phyloP scores from a whole-genome alignment of 2,113 vertebrate species.

The Girardinichthys multiradiatus region DNA sequence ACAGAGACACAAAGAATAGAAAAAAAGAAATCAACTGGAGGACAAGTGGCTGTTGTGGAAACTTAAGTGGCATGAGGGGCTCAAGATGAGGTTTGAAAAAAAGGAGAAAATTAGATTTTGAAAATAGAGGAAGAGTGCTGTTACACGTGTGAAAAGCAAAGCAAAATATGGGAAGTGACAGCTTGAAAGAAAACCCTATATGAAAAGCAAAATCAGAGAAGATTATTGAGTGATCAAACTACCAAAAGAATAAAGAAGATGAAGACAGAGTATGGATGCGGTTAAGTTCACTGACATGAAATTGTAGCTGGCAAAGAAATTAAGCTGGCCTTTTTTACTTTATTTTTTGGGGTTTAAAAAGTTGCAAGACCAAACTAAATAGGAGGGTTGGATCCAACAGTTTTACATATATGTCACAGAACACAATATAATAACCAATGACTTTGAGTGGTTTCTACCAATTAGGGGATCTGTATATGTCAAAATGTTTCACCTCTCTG shows the following conservation, averaged over 20 bases:
- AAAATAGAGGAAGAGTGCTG: constrained; percentile 6
- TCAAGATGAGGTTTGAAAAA: constrained; percentile 22
- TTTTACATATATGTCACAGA: too few relatives aligned
- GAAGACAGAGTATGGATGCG: constrained; percentile 38
- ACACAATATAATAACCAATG: too few relatives aligned
- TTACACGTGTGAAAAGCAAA: constrained; percentile 29
- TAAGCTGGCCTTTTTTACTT: not conserved
- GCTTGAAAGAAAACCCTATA: constrained; percentile 33
- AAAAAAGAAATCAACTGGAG: constrained; percentile 13
- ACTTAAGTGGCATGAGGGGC: constrained; percentile 20
- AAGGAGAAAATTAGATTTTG: not conserved
- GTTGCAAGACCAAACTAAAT: too few relatives aligned
- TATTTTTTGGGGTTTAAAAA: too few relatives aligned
- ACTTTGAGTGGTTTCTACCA: too few relatives aligned
- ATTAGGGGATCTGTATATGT: too few relatives aligned
- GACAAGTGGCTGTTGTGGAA: constrained; percentile 48
- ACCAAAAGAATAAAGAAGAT: constrained; percentile 34
- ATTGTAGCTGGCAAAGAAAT: constrained; percentile 15
- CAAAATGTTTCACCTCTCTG: too few relatives aligned
- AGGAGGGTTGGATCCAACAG: too few relatives aligned
- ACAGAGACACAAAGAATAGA: constrained; percentile 23
- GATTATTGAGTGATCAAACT: constrained; percentile 51
- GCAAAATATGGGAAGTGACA: constrained; percentile 14
- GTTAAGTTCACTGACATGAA: constrained; percentile 48
- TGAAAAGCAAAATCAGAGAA: constrained; percentile 27